Evolutionary conservation across 2,113 vertebrate genomes (phyloP), one percentile per base, ranked within the genome.

Genomic region (Zosterops lateralis): DNA sequence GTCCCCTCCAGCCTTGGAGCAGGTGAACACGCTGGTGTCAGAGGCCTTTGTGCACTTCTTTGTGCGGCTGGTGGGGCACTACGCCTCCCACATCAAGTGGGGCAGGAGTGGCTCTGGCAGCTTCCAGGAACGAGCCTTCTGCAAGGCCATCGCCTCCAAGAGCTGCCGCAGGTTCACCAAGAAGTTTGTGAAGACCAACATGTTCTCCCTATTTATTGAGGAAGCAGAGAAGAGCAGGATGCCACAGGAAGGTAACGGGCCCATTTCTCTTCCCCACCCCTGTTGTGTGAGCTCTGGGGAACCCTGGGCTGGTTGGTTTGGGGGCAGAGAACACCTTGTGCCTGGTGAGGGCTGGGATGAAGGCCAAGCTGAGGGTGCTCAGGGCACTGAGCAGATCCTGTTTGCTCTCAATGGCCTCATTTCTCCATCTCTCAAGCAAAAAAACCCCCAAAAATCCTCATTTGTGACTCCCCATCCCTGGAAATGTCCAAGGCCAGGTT

Each of bases 191-290:
- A 98, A 98, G 98, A 99, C 98, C 0, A 99, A 99, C 96, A 99
- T 99, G 98, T 99, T 99, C n/a, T 98, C 99, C 70, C 95, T 99
- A 11, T 99, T 99, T 71, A 99, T 99, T 72, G 99, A 99, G 96
- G 99, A 99, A 38, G 98, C 98, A 1, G 99, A 99, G 90, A 98
- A 98, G 96, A 98, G 98, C 94, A 94, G 96, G 53, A 98, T 97
- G 36, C 97, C 97, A 2, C 98, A 98, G 77, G 98, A 98, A 97
- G 99, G 99, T 99, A 96, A 72, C 0, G 7, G 19, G 29, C 10
- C 45, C 14, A 0, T 44, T 17, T 56, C n/a, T 40, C 12, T 4
- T 48, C 4, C 38, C 14, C 10, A 34, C 26, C n/a, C 25, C 1
- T 0, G 40, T 1, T 0, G 0, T 6, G 6, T 28, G 73, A 70